phyloP scores from a whole-genome alignment of 2,888 invertebrate genomes.

The Caenorhabditis imperialis region DNA sequence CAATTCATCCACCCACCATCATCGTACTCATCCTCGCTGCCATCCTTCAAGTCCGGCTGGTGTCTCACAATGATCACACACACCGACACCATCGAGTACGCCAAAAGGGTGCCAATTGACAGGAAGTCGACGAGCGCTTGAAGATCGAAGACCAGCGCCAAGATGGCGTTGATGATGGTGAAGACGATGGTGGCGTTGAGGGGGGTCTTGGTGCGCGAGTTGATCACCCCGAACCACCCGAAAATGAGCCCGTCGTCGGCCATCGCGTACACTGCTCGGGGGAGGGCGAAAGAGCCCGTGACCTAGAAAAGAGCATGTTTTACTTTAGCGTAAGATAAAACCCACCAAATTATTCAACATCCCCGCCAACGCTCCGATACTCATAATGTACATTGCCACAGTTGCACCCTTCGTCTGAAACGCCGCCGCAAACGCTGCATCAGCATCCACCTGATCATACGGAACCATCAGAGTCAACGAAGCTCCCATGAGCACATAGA shows the following conservation, averaged over 20 bases:
- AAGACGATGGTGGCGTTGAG: slow-evolving; percentile 63
- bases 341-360: slow-evolving; percentile 57
- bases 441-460: slow-evolving; percentile 49
- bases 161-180: slow-evolving; percentile 54
- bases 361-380: slow-evolving; percentile 56
- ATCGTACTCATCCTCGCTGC: slow-evolving; percentile 28
- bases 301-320: slow-evolving; percentile 32
- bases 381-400: slow-evolving; percentile 38
- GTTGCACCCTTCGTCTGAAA: slow-evolving; percentile 52
- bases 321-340: not conserved
- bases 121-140: slow-evolving; percentile 53
- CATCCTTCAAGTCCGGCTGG: slow-evolving; percentile 18
- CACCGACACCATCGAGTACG: slow-evolving; percentile 55
- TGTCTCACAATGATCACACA: slow-evolving; percentile 44
- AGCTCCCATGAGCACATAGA: slow-evolving; percentile 54
- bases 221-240: slow-evolving; percentile 59
- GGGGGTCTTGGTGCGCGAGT: slow-evolving; percentile 56
- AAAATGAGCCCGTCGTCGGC: slow-evolving; percentile 66
- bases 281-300: slow-evolving; percentile 60
- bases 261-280: slow-evolving; percentile 65
- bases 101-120: slow-evolving; percentile 25
- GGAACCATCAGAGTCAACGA: slow-evolving; percentile 59
- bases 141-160: slow-evolving; percentile 62
- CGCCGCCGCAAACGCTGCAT: slow-evolving; percentile 58
- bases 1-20: too few species aligned